Evolutionary conservation across 2,888 invertebrate genomes (phyloP).

Genomic region (Dynastes tityus): DNA sequence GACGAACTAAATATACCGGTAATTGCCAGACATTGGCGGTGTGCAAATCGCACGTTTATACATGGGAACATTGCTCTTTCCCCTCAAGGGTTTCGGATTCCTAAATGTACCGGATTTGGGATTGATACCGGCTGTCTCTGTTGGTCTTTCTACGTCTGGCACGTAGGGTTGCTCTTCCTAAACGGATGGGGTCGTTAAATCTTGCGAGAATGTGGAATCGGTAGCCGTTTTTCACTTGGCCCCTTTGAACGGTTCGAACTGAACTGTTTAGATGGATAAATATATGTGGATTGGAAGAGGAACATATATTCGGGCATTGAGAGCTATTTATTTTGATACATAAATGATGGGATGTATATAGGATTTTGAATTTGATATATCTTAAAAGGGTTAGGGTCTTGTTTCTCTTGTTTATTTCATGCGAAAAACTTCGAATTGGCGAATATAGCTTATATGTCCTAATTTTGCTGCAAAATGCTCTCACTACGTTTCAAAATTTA

Average conservation of each 20-base stretch:
- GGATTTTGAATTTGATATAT: too few species aligned
- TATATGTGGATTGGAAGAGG: too few species aligned
- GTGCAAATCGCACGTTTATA: neutral
- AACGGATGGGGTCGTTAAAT: slow-evolving; percentile 24
- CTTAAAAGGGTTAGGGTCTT: too few species aligned
- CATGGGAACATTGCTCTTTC: neutral
- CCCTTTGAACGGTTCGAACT: neutral
- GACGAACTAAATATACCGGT: slow-evolving; percentile 42
- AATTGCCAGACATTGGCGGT: slow-evolving; percentile 13
- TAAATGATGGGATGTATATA: too few species aligned
- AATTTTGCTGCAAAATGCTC: too few species aligned
- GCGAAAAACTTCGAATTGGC: too few species aligned
- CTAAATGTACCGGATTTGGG: slow-evolving; percentile 32
- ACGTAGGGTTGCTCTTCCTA: neutral
- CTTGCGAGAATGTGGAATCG: slow-evolving; percentile 3
- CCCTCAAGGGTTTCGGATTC: neutral
- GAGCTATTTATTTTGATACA: too few species aligned
- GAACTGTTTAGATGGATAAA: too few species aligned
- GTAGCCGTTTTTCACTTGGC: neutral
- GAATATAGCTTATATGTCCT: too few species aligned
- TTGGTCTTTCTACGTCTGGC: neutral
- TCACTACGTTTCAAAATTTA: too few species aligned
- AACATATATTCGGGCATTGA: too few species aligned
- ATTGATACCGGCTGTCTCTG: neutral
- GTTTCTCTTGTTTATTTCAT: too few species aligned